Evolutionary conservation across 37 sponge, comb jelly and placozoan genomes (phyloP), one percentile per base, ranked within the genome.

Genomic region (Haliclona indistincta): DNA sequence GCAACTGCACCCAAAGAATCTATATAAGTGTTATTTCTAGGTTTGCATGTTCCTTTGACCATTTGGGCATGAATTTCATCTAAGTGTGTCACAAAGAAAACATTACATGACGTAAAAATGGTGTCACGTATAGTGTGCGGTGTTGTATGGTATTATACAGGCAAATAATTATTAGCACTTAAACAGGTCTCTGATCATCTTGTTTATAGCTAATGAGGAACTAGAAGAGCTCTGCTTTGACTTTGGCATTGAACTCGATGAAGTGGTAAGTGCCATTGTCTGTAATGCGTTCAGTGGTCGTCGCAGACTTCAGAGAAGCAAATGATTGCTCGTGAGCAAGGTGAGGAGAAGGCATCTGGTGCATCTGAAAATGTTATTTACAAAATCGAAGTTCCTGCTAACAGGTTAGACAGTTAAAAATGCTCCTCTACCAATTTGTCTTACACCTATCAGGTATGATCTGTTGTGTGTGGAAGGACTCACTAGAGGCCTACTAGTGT

Each of bases 201-300:
- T 54, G 3, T 43, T 30, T 55, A 23, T 25, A 90, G 90, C 64
- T 65, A 86, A 90, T 76, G 93, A 95, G 23, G 91, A 95, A 49
- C 95, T 98, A 75, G 96, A 92, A 51, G 93, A 92, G 44, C 79
- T 95, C 11, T 98, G 99, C 54, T 98, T 98, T 73, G 93, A 95
- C 43, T 98, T 93, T 85, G 99, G 99, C 0, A 86, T 98, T 13
- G 99, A 98, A 75, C 74, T 98, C 54, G 99, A 98, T 84, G 99
- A 95, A 79, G 86, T 96, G 74, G 97, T 96, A n/a, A 73, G 92
- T 71, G 10, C 13, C 44, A 47, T 47, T 10, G n/a, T n/a, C n/a
- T n/a, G n/a, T n/a, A n/a, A n/a, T n/a, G n/a, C n/a, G n/a, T n/a
- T 47, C 10, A 47, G 15, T 47, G 10, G 15, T 47, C 15, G 15